A percentile compares a stretch with the other conserved stretches of the same genome.
These are phyloP conservation scores for Zosterops lateralis DNA, from an alignment of 2,113 vertebrate species.

Conservation along the genomic window DNA sequence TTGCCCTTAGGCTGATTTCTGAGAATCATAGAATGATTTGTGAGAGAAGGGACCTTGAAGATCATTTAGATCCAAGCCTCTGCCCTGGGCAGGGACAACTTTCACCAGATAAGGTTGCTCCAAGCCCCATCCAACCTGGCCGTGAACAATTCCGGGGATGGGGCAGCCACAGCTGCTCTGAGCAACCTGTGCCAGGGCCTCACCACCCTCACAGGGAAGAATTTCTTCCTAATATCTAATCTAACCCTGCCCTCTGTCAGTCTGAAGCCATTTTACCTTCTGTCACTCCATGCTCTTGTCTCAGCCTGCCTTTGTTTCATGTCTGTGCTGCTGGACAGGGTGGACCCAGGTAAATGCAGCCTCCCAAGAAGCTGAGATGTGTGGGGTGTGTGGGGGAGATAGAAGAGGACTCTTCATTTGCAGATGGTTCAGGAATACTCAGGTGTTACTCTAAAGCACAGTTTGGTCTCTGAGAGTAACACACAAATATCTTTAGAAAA, in stretches of 20 bases:
- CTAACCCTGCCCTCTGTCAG: background rate
- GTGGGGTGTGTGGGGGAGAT: rapidly evolving
- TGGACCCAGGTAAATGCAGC: background rate
- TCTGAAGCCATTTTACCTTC: background rate
- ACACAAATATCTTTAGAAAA: background rate
- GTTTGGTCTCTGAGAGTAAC: background rate
- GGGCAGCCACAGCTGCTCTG: background rate
- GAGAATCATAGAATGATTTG: background rate
- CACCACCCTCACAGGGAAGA: background rate
- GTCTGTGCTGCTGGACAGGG: background rate
- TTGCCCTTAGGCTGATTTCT: background rate
- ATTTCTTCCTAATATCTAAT: background rate
- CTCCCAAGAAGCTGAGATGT: background rate
- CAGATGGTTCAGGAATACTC: background rate
- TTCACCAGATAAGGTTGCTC: background rate
- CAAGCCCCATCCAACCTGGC: background rate
- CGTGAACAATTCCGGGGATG: background rate
- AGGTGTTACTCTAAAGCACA: background rate
- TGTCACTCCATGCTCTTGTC: background rate
- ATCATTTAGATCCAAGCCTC: background rate
- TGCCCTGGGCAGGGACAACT: background rate
- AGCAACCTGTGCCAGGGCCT: rapidly evolving
- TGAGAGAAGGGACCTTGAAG: background rate
- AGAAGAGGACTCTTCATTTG: background rate
- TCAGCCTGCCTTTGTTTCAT: background rate